Evolutionary conservation across 2,113 vertebrate species (phyloP).

Genomic region (Danio rerio): DNA sequence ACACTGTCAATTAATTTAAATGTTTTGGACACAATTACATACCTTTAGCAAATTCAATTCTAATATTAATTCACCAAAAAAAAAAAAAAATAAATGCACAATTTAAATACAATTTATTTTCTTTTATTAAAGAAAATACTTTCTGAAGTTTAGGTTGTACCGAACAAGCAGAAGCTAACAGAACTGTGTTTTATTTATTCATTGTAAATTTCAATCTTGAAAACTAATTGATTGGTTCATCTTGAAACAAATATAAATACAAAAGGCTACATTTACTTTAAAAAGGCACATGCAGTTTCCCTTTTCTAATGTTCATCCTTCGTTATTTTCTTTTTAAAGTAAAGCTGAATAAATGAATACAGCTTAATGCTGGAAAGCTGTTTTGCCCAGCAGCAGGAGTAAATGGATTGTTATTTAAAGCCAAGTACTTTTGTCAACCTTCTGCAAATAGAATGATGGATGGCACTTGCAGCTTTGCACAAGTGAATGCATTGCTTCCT

Average conservation of each 20-base stretch:
- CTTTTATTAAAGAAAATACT: no score
- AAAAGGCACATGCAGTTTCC: neutral
- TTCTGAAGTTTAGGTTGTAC: no score
- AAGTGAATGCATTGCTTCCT: constrained; percentile 89
- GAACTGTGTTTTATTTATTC: no score
- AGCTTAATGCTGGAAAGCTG: constrained; percentile 97
- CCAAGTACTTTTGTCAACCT: constrained; percentile 95
- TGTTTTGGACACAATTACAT: no score
- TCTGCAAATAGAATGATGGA: constrained; percentile 98
- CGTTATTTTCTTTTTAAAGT: constrained; percentile 18
- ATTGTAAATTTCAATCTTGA: no score
- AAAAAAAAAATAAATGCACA: no score
- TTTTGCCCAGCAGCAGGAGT: constrained; percentile 91
- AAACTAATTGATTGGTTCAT: no score
- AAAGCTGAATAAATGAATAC: constrained; percentile 88
- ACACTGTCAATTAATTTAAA: no score
- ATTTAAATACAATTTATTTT: no score
- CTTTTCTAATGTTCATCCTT: constrained; percentile 41
- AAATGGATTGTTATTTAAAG: constrained; percentile 93
- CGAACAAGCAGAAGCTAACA: no score
- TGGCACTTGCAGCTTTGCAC: constrained; percentile 80
- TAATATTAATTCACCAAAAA: no score
- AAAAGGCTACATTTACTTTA: neutral
- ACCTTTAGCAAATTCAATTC: no score
- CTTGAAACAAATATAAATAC: neutral